A percentile compares a stretch with the other conserved stretches of the same genome.
These are phyloP conservation scores for Euphydryas editha DNA, from an alignment of 2,888 invertebrate species.

Conservation along the genomic window DNA sequence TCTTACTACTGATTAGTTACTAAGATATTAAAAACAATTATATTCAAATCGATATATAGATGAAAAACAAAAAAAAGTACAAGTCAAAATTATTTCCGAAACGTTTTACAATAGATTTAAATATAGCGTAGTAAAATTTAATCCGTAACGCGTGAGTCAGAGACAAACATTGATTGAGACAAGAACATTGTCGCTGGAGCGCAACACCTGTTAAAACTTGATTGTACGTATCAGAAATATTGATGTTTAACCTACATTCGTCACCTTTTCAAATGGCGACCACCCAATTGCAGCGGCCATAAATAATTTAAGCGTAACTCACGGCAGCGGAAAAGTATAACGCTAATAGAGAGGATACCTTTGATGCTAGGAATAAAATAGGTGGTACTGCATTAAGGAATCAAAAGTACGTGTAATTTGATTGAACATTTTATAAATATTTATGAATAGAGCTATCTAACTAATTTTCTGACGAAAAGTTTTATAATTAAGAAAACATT, in stretches of 20 bases:
- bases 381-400: not conserved
- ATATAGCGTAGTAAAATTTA: slow-evolving; percentile 7
- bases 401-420: not conserved
- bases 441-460: too few relatives aligned
- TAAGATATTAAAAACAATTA: not conserved
- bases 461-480: not conserved
- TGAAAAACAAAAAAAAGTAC: not conserved
- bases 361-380: slow-evolving; percentile 11
- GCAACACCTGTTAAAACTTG: slow-evolving; percentile 37
- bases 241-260: slow-evolving; percentile 36
- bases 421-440: not conserved
- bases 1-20: too few relatives aligned
- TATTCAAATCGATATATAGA: not conserved
- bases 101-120: not conserved
- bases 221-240: slow-evolving; percentile 31
- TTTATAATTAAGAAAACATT: too few relatives aligned
- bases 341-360: slow-evolving; percentile 18
- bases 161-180: slow-evolving; percentile 14
- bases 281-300: slow-evolving; percentile 39
- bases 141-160: slow-evolving; percentile 19
- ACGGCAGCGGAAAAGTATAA: slow-evolving; percentile 21
- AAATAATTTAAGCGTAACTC: slow-evolving; percentile 45
- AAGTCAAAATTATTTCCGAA: not conserved
- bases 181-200: slow-evolving; percentile 16
- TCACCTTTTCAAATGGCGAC: slow-evolving; percentile 37